Evolutionary conservation across 2,888 invertebrate genomes (phyloP).

Genomic region (Phortica magna): DNA sequence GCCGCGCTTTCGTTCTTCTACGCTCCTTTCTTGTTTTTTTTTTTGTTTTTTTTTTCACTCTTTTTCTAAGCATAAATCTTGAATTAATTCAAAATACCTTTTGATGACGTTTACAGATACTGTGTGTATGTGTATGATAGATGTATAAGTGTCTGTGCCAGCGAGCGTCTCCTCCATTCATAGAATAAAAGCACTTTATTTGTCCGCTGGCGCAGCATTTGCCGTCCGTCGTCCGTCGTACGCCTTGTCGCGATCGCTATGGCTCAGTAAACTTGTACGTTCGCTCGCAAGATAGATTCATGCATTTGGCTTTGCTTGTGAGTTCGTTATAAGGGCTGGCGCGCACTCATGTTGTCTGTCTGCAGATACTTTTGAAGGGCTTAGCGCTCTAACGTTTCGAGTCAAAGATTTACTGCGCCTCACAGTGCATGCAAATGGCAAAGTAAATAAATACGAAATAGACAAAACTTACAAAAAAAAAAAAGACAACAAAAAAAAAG

Average conservation of each 20-base stretch:
- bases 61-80: slow-evolving; percentile 74
- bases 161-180: slow-evolving; percentile 63
- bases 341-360: background rate
- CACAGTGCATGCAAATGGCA: slow-evolving; percentile 51
- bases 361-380: slow-evolving; percentile 58
- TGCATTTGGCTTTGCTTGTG: background rate
- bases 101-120: slow-evolving; percentile 68
- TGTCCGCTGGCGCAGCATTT: background rate
- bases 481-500: slow-evolving; percentile 49
- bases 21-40: background rate
- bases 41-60: background rate
- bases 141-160: too few relatives aligned
- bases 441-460: slow-evolving; percentile 64
- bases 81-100: slow-evolving; percentile 74
- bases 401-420: slow-evolving; percentile 42
- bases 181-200: slow-evolving; percentile 51
- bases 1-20: background rate
- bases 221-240: slow-evolving; percentile 7
- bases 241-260: slow-evolving; percentile 59
- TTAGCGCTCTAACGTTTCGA: slow-evolving; percentile 34
- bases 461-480: slow-evolving; percentile 47
- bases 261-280: slow-evolving; percentile 67
- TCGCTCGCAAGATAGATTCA: slow-evolving; percentile 31
- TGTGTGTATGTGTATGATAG: too few relatives aligned
- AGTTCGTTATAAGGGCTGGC: background rate